Conservation (phyloP, 2,113 vertebrate genomes). For the Siphamia tubifer region DNA sequence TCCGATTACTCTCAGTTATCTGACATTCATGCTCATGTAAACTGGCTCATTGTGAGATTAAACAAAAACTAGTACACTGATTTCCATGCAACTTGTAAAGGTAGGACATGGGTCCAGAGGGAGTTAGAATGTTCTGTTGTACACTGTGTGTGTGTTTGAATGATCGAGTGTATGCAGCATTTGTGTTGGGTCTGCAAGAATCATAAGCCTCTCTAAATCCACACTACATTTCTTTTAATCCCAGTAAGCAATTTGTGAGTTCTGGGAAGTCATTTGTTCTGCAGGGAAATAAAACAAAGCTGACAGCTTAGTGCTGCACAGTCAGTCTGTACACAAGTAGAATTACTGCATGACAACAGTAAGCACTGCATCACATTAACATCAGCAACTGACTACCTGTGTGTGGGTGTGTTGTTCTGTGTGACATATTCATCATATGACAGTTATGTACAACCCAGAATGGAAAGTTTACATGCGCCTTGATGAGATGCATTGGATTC, state of each 20-base stretch:
- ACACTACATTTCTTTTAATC: constrained; percentile 63
- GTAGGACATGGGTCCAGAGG: too few species aligned
- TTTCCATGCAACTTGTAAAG: too few species aligned
- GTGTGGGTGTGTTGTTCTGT: background rate
- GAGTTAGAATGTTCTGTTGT: too few species aligned
- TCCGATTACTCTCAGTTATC: too few species aligned
- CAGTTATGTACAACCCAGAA: too few species aligned
- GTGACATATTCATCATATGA: background rate
- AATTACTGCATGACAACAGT: background rate
- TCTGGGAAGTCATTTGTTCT: constrained; percentile 57
- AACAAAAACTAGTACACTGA: too few species aligned
- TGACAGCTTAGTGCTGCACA: constrained; percentile 35
- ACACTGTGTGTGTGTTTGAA: background rate
- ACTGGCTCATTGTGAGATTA: too few species aligned
- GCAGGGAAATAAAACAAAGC: constrained; percentile 51
- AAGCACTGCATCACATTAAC: background rate
- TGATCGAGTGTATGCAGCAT: background rate
- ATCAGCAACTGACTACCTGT: background rate
- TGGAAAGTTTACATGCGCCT: too few species aligned
- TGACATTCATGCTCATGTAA: too few species aligned
- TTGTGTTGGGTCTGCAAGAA: constrained; percentile 3
- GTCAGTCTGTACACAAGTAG: constrained; percentile 13
- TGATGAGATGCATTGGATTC: too few species aligned
- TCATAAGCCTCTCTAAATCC: constrained; percentile 38
- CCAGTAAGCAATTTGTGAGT: constrained; percentile 44